Evolutionary conservation across 2,113 vertebrate genomes (phyloP).

Genomic region (Odontesthes bonariensis): DNA sequence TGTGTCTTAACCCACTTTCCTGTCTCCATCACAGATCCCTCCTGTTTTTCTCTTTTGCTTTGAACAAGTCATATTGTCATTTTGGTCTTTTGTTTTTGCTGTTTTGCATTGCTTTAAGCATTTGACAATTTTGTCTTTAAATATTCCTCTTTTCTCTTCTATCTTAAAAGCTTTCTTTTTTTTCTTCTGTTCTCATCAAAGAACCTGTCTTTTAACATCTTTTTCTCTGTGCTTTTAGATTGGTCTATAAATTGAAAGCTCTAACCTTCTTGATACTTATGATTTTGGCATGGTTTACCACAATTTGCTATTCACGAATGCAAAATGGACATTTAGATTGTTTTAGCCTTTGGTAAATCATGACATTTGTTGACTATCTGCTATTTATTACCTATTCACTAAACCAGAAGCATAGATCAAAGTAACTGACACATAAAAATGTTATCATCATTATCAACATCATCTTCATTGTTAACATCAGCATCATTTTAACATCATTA

Average conservation of each 20-base stretch:
- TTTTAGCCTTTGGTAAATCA: not conserved
- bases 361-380: not conserved
- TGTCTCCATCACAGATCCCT: conserved; percentile 9
- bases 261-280: not conserved
- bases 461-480: conserved; percentile 43
- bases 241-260: not conserved
- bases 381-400: not conserved
- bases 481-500: conserved; percentile 51
- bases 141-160: not conserved
- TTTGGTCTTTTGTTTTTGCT: not conserved
- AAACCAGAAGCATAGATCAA: not conserved
- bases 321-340: not conserved
- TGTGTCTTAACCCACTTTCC: conserved; percentile 40
- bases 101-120: not conserved
- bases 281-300: not conserved
- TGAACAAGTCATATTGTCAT: conserved; percentile 31
- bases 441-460: conserved; percentile 51
- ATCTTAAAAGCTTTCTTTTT: not conserved
- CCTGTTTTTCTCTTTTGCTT: conserved; percentile 9
- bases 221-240: no score
- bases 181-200: not conserved
- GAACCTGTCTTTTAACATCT: not conserved
- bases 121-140: conserved; percentile 1
- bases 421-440: conserved; percentile 32
- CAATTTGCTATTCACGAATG: not conserved